These are phyloP conservation scores for Cavia porcellus DNA, from an alignment of 2,113 vertebrate species.

Conservation along the genomic window DNA sequence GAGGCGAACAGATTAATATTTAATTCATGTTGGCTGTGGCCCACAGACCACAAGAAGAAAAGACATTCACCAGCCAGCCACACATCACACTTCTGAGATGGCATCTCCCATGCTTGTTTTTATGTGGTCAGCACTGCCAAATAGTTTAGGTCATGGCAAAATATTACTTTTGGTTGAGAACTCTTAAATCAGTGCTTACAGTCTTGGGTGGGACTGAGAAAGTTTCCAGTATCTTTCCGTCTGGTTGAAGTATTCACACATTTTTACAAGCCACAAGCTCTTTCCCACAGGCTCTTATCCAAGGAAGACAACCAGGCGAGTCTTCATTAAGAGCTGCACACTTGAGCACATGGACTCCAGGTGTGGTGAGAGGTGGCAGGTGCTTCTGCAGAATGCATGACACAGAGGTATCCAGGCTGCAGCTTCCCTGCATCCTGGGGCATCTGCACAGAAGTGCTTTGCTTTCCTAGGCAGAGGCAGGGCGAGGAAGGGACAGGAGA, in stretches of 20 bases:
- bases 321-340: slow-evolving; percentile 56
- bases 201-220: slow-evolving; percentile 49
- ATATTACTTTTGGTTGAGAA: slow-evolving; percentile 59
- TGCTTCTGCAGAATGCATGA: slow-evolving; percentile 45
- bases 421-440: neutral
- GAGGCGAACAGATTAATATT: neutral
- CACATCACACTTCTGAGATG: neutral
- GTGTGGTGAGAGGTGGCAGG: slow-evolving; percentile 55
- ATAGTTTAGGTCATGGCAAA: slow-evolving; percentile 54
- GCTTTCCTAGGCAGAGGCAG: neutral
- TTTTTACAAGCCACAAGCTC: slow-evolving; percentile 1
- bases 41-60: neutral
- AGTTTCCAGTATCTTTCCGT: slow-evolving; percentile 52
- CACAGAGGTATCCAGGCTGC: neutral
- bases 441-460: neutral
- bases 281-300: slow-evolving; percentile 76
- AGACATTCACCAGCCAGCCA: neutral
- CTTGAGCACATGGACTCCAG: slow-evolving; percentile 67
- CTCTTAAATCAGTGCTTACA: slow-evolving; percentile 32
- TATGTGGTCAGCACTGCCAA: neutral
- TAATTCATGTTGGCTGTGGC: neutral
- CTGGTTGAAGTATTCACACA: slow-evolving; percentile 44
- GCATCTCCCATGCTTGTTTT: neutral
- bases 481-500: neutral
- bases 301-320: slow-evolving; percentile 69